Base-by-base conservation (phyloP, 2,888 invertebrate genomes). In the Yponomeuta malinellus region DNA sequence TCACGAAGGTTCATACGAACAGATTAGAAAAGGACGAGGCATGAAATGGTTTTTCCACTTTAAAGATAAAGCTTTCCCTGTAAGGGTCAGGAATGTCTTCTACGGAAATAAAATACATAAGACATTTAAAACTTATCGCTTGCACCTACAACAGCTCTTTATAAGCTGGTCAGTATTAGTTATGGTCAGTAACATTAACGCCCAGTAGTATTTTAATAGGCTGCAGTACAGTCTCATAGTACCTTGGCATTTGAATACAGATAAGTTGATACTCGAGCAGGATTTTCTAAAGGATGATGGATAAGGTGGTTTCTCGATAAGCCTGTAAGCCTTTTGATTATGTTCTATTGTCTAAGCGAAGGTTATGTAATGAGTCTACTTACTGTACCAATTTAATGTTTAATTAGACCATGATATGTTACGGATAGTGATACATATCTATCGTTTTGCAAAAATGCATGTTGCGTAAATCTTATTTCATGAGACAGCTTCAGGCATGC, bases 241-340 rank as follows among this genome's bases (percentile, higher is more conserved):
- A 65, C 65, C 65, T 65, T 65, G 65, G 65, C 65, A 65, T 65
- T 65, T 65, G 65, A 31, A 65, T 33, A 65, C 4, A 4, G 65
- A 33, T 31, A 33, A 12, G 65, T 29, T 15, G 52, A 59, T 15
- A 59, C 52, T 15, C 52, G 52, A 59, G 15, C 52, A 59, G 52
- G 52, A 59, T 59, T 59, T 59, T 59, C 52, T 59, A 59, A 59
- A 59, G 52, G 52, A 59, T 59, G 52, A 59, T 59, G 52, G 52
- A 59, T 59, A 59, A 59, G 12, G 52, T 59, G 52, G 52, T 59
- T 59, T 59, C 52, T 59, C 52, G 52, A 59, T 59, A 59, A 59
- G 52, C 52, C 52, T 15, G 3, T 15, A 59, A 59, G 15, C 52
- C 15, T 59, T 59, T 59, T 59, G 15, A 59, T 52, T 15, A 59